Evolutionary conservation across 2,888 invertebrate species (phyloP), one percentile per base, ranked within the genome.

Genomic region (Perizoma flavofasciatum): DNA sequence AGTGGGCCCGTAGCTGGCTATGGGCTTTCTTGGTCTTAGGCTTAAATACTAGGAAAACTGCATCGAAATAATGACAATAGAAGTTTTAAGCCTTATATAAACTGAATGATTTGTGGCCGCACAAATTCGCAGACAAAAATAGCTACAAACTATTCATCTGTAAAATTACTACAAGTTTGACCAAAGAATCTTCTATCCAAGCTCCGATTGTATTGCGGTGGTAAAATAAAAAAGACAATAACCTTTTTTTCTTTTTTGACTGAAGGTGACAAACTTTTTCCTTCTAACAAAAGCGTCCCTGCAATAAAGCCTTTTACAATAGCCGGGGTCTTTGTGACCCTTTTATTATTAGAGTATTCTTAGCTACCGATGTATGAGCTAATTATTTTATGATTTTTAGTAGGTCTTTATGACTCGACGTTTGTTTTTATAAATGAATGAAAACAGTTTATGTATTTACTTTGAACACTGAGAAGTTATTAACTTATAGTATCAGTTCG

Each of bases 231-330:
- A 49, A 58, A 48, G 55, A 67, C 68, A 67, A 68, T 51, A 46
- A 44, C 50, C 22, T 53, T 49, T 51, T 58, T 41, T 49, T 9
- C 35, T 50, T 61, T 49, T 53, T 50, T 58, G 5, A 44, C 40
- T 55, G 34, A 46, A 67, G 65, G 69, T 66, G 67, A 68, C 69
- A 67, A 67, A 63, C 53, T 69, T 66, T 62, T 63, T 62, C 61
- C 58, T 56, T 54, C 37, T n/a, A 63, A 62, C 64, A 68, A 68
- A 65, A 65, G 62, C 53, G 34, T 37, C 50, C 56, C 40, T 47
- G 8, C 55, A 47, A 59, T 59, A 59, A 59, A 59, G 49, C 47
- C 47, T 47, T 61, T 34, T 45, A 63, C 60, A 67, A 69, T 65
- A 44, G 62, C 32, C 43, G 44, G 44, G 55, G 55, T 52, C 47